Evolutionary conservation across 2,113 vertebrate species (phyloP).

Genomic region (Pollachius pollachius): DNA sequence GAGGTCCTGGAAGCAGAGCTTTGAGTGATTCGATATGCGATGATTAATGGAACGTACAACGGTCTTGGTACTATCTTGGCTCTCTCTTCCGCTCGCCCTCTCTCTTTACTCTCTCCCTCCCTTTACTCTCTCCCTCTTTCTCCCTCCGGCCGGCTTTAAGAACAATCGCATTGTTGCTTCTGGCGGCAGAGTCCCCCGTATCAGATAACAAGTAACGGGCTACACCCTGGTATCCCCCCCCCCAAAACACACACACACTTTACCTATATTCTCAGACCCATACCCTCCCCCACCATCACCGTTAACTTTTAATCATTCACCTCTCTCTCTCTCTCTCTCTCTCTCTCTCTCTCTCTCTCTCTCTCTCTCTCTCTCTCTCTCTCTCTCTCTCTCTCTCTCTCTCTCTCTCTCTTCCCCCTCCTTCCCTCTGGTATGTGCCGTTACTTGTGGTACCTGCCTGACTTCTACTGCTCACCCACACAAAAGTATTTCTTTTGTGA

Average conservation of each 20-base stretch:
- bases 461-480: conserved; percentile 9
- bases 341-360: background rate
- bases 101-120: conserved; percentile 1
- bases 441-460: conserved; percentile 65
- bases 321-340: conserved; percentile 38
- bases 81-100: no score
- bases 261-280: background rate
- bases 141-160: background rate
- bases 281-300: conserved; percentile 30
- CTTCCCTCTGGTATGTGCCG: conserved; percentile 56
- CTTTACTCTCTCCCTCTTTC: background rate
- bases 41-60: no score
- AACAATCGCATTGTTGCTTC: conserved; percentile 68
- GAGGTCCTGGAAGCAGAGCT: no score
- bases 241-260: background rate
- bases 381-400: no score
- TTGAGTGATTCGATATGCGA: no score
- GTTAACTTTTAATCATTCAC: conserved; percentile 61
- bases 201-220: conserved; percentile 75
- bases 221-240: conserved; percentile 46
- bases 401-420: no score
- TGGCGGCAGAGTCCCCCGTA: conserved; percentile 46
- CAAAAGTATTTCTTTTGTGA: no score
- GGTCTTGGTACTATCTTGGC: no score
- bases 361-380: background rate